Percentiles rank a stretch among this genome's conserved stretches.
phyloP scores from a whole-genome alignment of 2,113 vertebrate genomes.

The Albula glossodonta region DNA sequence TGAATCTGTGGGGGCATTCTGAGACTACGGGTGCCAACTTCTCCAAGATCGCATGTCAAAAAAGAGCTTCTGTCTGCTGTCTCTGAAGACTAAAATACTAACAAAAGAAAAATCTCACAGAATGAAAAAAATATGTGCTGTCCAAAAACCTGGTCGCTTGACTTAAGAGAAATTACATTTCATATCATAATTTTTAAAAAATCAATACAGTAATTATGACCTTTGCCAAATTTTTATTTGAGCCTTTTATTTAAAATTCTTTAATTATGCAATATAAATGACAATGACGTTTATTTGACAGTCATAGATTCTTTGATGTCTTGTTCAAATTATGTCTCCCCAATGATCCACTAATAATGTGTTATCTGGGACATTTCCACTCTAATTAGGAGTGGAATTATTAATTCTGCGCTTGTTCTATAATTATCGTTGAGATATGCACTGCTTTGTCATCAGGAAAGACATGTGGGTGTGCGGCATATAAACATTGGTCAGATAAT shows the following conservation, averaged over 20 bases:
- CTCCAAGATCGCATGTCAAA: slow-evolving; percentile 45
- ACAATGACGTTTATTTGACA: slow-evolving; percentile 76
- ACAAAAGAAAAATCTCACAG: neutral
- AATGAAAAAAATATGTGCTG: neutral
- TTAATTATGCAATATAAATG: slow-evolving; percentile 22
- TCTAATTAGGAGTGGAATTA: slow-evolving; percentile 94
- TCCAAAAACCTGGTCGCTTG: neutral
- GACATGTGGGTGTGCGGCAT: neutral
- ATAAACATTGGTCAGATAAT: neutral
- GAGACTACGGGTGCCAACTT: slow-evolving; percentile 53
- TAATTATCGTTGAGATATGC: slow-evolving; percentile 91
- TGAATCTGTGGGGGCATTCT: slow-evolving; percentile 62
- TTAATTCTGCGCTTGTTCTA: slow-evolving; percentile 91
- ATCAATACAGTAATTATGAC: neutral
- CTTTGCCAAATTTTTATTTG: neutral
- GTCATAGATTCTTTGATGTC: slow-evolving; percentile 86
- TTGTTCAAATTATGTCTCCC: slow-evolving; percentile 84
- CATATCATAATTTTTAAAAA: no score
- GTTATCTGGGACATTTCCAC: slow-evolving; percentile 93
- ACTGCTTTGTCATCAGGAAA: slow-evolving; percentile 59
- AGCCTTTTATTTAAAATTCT: slow-evolving; percentile 10
- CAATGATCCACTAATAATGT: slow-evolving; percentile 85
- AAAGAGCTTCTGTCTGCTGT: slow-evolving; percentile 20
- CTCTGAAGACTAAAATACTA: neutral
- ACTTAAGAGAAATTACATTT: slow-evolving; percentile 2